Conservation (phyloP, 2,888 invertebrate species). For the Limnephilus rhombicus region DNA sequence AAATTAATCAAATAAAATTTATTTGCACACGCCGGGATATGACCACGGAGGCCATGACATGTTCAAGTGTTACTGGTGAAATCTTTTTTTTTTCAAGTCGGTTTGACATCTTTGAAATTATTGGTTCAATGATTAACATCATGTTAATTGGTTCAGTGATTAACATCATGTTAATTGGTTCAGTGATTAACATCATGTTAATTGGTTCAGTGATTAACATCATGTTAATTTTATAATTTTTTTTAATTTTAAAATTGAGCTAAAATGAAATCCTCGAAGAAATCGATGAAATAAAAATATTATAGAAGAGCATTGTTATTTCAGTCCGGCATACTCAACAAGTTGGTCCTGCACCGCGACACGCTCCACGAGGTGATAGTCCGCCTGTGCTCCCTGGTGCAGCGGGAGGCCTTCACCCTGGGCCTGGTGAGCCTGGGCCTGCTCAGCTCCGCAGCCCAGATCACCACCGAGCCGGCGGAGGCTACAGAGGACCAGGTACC, state of each 20-base stretch:
- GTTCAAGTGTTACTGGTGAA: too few species aligned
- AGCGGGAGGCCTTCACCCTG: constrained; percentile 80
- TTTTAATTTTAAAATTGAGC: neutral
- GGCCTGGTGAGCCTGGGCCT: constrained; percentile 78
- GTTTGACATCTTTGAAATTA: too few species aligned
- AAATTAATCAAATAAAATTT: too few species aligned
- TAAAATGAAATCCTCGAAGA: neutral
- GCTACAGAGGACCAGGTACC: constrained; percentile 9
- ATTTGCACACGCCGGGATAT: too few species aligned
- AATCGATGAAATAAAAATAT: neutral
- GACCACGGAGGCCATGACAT: too few species aligned
- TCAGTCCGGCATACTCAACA: constrained; percentile 76
- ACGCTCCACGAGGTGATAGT: constrained; percentile 75
- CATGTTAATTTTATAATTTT: too few species aligned
- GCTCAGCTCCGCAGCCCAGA: constrained; percentile 69
- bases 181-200: neutral
- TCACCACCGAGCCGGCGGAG: constrained; percentile 25
- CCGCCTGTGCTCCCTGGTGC: constrained; percentile 77
- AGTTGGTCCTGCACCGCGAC: constrained; percentile 74
- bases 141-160: neutral
- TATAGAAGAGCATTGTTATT: constrained; percentile 24
- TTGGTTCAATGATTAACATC: neutral
- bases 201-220: neutral
- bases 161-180: neutral
- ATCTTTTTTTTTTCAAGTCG: too few species aligned